phyloP scores from a whole-genome alignment of 1,140 invertebrate genomes.

The Cotesia glomerata region DNA sequence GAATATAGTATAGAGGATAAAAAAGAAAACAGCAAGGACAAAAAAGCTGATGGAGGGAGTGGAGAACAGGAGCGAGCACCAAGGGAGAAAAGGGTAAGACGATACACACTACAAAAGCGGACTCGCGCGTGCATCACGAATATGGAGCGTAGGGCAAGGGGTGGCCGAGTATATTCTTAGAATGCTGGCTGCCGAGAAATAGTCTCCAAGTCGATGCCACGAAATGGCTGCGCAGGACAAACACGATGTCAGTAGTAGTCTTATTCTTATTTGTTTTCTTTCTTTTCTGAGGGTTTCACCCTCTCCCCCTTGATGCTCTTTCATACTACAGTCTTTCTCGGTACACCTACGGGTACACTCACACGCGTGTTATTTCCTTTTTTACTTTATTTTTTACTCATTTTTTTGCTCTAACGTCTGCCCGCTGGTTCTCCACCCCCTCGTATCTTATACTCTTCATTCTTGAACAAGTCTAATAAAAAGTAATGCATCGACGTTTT shows the following conservation, averaged over 20 bases:
- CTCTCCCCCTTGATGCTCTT: neutral
- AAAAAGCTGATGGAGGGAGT: neutral
- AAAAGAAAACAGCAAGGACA: neutral
- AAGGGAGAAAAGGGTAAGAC: conserved; percentile 21
- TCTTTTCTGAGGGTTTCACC: conserved; percentile 5
- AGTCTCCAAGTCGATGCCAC: conserved; percentile 25
- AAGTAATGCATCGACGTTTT: no score
- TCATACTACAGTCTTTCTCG: conserved; percentile 11
- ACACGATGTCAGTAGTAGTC: conserved; percentile 27
- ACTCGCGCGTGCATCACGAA: conserved; percentile 23
- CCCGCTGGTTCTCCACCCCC: neutral
- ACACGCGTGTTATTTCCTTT: neutral
- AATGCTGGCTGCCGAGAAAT: conserved; percentile 10
- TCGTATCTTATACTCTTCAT: no score
- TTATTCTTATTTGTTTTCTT: conserved; percentile 6
- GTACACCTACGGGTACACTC: conserved; percentile 18
- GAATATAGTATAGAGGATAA: neutral
- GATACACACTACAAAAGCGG: neutral
- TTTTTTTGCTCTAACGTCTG: neutral
- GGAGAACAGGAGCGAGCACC: neutral
- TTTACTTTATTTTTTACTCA: conserved; percentile 8
- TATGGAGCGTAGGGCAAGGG: conserved; percentile 28
- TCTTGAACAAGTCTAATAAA: no score
- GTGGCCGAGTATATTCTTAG: conserved; percentile 33
- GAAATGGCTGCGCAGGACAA: conserved; percentile 34